Conservation (phyloP, 2,888 invertebrate genomes). For the Sturmia bella region DNA sequence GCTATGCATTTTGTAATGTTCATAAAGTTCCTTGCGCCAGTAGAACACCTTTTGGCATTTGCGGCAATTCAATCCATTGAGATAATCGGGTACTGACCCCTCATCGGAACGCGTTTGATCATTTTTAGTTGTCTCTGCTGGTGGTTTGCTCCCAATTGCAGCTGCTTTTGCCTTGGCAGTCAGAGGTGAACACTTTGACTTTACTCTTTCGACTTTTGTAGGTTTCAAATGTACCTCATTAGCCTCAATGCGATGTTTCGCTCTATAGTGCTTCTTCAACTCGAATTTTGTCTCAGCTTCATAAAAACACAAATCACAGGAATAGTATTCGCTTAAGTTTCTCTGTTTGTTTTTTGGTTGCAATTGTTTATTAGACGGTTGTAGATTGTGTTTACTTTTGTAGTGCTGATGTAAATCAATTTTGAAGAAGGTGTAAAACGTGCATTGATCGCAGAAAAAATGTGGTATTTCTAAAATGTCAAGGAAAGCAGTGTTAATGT, state of each 20-base stretch:
- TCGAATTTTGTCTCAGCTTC: constrained; percentile 72
- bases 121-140: constrained; percentile 30
- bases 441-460: constrained; percentile 77
- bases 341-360: constrained; percentile 71
- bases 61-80: constrained; percentile 70
- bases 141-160: not conserved
- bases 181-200: constrained; percentile 1
- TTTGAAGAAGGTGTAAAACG: constrained; percentile 76
- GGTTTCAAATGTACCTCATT: constrained; percentile 73
- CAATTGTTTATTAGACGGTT: constrained; percentile 71
- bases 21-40: constrained; percentile 69
- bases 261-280: constrained; percentile 74
- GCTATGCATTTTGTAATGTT: constrained; percentile 70
- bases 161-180: constrained; percentile 28
- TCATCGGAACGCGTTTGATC: not conserved
- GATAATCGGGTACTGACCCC: constrained; percentile 63
- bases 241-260: constrained; percentile 73
- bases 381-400: constrained; percentile 73
- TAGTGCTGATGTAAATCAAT: constrained; percentile 77
- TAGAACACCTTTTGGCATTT: constrained; percentile 70
- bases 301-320: constrained; percentile 77
- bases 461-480: constrained; percentile 76
- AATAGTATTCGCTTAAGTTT: constrained; percentile 64
- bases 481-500: not conserved
- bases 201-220: not conserved